phyloP scores from a whole-genome alignment of 2,113 vertebrate species.

The Actinemys pallida region DNA sequence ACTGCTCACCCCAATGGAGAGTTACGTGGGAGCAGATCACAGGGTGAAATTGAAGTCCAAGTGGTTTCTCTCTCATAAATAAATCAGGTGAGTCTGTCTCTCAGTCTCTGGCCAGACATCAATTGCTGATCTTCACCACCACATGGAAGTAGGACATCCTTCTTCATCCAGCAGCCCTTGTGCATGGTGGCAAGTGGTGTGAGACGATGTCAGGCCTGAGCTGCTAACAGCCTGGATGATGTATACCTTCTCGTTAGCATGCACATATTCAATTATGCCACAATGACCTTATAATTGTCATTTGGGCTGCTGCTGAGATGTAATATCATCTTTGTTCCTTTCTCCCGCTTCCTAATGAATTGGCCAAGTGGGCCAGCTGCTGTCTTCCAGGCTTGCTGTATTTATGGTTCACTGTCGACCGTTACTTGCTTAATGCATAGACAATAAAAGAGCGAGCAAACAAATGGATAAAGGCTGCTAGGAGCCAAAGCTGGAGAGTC shows the following conservation, averaged over 20 bases:
- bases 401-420: neutral
- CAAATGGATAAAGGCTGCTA: neutral
- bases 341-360: neutral
- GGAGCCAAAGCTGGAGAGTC: neutral
- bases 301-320: neutral
- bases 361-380: neutral
- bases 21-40: neutral
- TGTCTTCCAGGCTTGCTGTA: neutral
- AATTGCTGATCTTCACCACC: neutral
- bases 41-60: neutral
- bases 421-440: neutral
- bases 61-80: neutral
- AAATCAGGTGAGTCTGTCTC: neutral
- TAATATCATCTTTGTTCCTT: neutral
- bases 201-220: neutral
- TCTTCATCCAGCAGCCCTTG: neutral
- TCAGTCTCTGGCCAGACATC: too few species aligned
- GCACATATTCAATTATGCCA: neutral
- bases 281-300: conserved; percentile 1
- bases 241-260: neutral
- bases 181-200: neutral
- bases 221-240: neutral
- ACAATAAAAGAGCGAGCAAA: neutral
- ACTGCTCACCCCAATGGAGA: neutral
- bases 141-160: neutral